A percentile compares a stretch with the other conserved stretches of the same genome.
Evolutionary conservation across 2,797 vertebrate species (phyloP).

Genomic region (Ammospiza maritima): DNA sequence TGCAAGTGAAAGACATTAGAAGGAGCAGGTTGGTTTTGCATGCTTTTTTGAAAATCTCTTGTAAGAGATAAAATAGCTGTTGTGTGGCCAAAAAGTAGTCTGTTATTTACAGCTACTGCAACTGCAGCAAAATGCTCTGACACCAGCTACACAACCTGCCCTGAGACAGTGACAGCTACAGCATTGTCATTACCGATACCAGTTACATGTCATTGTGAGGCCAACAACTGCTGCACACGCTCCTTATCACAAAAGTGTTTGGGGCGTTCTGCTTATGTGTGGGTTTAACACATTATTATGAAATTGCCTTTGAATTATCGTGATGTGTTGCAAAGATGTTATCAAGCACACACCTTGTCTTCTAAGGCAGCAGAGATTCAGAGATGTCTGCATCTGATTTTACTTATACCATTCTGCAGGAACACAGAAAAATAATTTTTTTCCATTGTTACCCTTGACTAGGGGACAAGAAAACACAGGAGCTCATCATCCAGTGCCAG

Average conservation of each 20-base stretch:
- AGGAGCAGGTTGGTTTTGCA: background rate
- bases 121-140: background rate
- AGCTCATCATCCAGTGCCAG: conserved; percentile 33
- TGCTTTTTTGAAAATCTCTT: background rate
- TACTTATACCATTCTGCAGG: background rate
- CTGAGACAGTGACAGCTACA: background rate
- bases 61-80: background rate
- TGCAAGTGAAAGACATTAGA: background rate
- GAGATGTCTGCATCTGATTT: background rate
- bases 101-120: background rate
- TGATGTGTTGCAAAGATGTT: background rate
- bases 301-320: background rate
- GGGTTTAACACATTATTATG: background rate
- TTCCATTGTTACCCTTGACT: background rate
- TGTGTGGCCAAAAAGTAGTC: background rate
- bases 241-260: background rate
- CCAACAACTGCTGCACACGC: background rate
- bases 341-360: background rate
- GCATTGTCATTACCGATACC: background rate
- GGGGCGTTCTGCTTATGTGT: background rate
- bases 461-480: conserved; percentile 23
- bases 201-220: background rate
- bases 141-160: background rate
- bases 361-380: background rate
- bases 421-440: background rate